A percentile compares a stretch with the other conserved stretches of the same genome.
These are phyloP conservation scores for Sapayoa aenigma DNA, from an alignment of 2,113 vertebrate species.

Conservation along the genomic window DNA sequence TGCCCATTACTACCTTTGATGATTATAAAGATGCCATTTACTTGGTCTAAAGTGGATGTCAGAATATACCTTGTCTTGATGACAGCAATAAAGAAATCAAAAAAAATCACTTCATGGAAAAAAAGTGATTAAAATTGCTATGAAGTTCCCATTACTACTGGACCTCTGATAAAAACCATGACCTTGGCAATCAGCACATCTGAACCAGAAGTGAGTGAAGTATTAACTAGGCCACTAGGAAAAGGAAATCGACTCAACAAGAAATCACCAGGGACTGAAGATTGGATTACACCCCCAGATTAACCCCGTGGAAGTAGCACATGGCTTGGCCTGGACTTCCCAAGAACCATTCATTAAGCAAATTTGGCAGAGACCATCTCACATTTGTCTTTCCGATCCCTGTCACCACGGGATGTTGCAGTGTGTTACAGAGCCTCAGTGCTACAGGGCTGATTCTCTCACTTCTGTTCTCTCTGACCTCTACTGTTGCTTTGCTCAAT, in stretches of 20 bases:
- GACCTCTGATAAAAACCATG: not conserved
- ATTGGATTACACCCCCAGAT: not conserved
- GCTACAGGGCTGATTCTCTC: not conserved
- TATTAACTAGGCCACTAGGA: not conserved
- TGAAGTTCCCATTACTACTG: slow-evolving; percentile 31
- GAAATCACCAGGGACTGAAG: not conserved
- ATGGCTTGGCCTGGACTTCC: not conserved
- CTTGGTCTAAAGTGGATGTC: not conserved
- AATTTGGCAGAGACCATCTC: not conserved
- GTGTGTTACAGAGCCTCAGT: not conserved
- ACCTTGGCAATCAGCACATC: not conserved
- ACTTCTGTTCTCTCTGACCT: not conserved
- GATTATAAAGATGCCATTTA: not conserved
- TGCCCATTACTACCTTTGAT: not conserved
- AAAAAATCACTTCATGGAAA: not conserved
- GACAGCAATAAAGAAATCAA: not conserved
- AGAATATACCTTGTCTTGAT: slow-evolving; percentile 1
- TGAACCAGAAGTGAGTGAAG: not conserved
- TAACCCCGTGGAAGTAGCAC: not conserved
- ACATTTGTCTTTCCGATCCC: not conserved
- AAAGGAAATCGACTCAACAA: not conserved
- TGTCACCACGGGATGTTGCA: not conserved
- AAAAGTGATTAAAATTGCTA: slow-evolving; percentile 9
- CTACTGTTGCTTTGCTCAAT: rapidly evolving
- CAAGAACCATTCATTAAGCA: not conserved